Conservation (phyloP, 2,797 vertebrate species). For the Mus caroli region DNA sequence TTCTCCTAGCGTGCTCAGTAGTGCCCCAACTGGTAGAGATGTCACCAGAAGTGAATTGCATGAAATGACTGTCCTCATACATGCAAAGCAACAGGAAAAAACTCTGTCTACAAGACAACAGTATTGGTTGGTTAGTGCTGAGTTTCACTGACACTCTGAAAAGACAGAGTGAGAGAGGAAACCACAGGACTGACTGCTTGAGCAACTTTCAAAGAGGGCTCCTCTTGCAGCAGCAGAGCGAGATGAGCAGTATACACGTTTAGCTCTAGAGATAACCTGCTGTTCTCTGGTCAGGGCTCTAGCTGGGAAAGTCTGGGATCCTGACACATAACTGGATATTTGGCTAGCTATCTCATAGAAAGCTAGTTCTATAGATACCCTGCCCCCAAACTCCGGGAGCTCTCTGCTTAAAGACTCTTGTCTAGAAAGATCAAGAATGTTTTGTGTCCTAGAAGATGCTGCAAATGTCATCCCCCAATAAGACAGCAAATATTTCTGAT, state of each 20-base stretch:
- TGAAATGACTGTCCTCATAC: not conserved
- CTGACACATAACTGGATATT: not conserved
- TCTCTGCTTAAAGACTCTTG: not conserved
- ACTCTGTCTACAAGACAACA: not conserved
- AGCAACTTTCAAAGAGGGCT: not conserved
- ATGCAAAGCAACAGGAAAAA: not conserved
- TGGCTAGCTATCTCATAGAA: not conserved
- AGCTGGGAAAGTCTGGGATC: not conserved
- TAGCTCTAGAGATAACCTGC: conserved; percentile 20
- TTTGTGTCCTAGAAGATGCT: not conserved
- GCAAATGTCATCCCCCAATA: not conserved
- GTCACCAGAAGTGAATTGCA: not conserved
- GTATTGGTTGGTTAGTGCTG: not conserved
- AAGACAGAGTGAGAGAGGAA: not conserved
- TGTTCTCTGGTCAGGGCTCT: conserved; percentile 7
- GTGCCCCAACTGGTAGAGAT: not conserved
- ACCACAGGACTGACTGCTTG: not conserved
- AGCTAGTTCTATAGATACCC: not conserved
- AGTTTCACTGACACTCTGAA: not conserved
- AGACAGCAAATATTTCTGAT: not conserved
- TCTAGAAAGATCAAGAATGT: conserved; percentile 14
- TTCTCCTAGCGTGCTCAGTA: not conserved
- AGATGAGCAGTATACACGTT: not conserved
- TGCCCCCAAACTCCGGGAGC: not conserved
- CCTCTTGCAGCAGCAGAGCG: not conserved